Evolutionary conservation across 2,888 invertebrate genomes (phyloP), one percentile per base, ranked within the genome.

Genomic region (Euzophera pinguis): DNA sequence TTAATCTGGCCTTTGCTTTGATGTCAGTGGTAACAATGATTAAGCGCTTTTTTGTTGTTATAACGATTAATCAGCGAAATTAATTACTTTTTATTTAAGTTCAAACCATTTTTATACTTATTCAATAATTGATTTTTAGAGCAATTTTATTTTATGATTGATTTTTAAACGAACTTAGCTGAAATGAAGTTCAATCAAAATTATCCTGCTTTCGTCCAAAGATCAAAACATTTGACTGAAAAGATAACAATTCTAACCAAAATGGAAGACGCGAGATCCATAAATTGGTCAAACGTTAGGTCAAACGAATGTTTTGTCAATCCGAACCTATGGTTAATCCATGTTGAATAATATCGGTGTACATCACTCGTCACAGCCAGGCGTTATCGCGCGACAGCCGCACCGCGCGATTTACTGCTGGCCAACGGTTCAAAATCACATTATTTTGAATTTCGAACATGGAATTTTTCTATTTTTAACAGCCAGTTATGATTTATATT

Each of bases 351-450:
- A 75, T 69, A 71, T 68, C 60, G 56, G 63, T 54, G 65, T 74
- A 65, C 59, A 67, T 71, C 70, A 75, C 58, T 51, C 54, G 54
- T 47, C 54, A 56, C 43, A 55, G 60, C 37, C 57, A 61, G 58
- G 61, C 56, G 69, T 63, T 72, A 75, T 68, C 72, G 55, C 56
- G 50, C 63, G 65, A 65, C 63, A 64, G 61, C 54, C 53, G 42
- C 47, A 35, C 55, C 39, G 50, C 48, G 60, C 65, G 63, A 77
- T 79, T 76, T 76, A 78, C 75, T 62, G 64, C 58, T 53, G 58
- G 50, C 53, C 39, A 64, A 64, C 59, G 60, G 59, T 53, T 54
- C 62, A 55, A 59, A 64, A 60, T 60, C 63, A 59, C 55, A 61
- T 57, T 55, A 57, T 56, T 59, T 61, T 56, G 56, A 61, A 57